phyloP scores from a whole-genome alignment of 2,797 vertebrate genomes.

The Ciconia nigra region DNA sequence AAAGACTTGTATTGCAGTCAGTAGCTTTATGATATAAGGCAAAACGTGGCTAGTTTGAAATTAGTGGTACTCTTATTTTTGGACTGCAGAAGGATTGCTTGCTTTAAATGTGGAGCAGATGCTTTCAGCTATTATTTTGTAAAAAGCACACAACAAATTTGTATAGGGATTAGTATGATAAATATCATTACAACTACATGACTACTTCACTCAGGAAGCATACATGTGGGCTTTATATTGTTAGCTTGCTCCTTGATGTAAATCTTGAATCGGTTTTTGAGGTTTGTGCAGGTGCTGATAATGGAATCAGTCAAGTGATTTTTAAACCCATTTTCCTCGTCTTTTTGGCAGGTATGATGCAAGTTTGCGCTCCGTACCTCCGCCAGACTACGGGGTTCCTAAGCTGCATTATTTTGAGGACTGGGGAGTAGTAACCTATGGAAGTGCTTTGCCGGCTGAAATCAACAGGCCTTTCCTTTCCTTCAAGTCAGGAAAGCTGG shows the following conservation, averaged over 20 bases:
- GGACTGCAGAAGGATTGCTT: not conserved
- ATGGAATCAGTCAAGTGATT: not conserved
- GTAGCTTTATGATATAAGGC: not conserved
- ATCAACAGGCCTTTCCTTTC: conserved; percentile 91
- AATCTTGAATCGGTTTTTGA: fast-evolving
- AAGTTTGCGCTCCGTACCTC: conserved; percentile 81
- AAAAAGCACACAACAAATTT: not conserved
- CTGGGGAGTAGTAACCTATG: conserved; percentile 97
- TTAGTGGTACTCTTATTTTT: not conserved
- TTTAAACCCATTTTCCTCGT: not conserved
- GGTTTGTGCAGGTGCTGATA: not conserved
- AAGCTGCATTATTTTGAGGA: conserved; percentile 93
- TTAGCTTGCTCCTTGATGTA: not conserved
- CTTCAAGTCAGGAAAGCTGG: conserved; percentile 97
- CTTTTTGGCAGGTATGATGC: conserved; percentile 87
- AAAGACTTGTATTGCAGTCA: not conserved
- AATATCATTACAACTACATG: not conserved
- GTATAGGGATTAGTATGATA: not conserved
- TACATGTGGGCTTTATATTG: not conserved
- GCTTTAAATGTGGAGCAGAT: not conserved
- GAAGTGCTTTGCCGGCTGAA: conserved; percentile 85
- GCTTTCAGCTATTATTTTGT: not conserved
- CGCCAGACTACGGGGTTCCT: conserved; percentile 86
- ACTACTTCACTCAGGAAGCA: not conserved
- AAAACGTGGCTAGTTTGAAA: not conserved